A percentile compares a stretch with the other conserved stretches of the same genome.
These are phyloP conservation scores for Pteropus rufus DNA, from an alignment of 2,797 vertebrate genomes.

Conservation along the genomic window DNA sequence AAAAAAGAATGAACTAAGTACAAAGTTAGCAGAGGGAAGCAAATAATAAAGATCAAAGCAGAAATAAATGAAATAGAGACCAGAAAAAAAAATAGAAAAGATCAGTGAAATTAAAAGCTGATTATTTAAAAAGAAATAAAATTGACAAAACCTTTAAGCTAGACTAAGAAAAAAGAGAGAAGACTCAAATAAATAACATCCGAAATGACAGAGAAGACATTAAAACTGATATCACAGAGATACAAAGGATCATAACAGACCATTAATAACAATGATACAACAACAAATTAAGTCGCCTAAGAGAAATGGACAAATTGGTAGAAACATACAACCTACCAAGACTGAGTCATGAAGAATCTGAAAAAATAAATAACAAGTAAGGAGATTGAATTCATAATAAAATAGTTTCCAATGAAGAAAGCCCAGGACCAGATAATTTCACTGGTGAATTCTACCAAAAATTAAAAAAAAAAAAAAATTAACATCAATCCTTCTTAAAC, in stretches of 20 bases:
- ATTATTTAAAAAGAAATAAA: not conserved
- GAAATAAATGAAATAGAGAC: too few relatives aligned
- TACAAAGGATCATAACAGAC: too few relatives aligned
- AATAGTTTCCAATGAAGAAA: not conserved
- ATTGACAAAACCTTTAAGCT: not conserved
- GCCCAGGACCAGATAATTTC: too few relatives aligned
- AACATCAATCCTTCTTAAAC: too few relatives aligned
- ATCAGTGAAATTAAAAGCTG: not conserved
- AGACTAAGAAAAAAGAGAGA: not conserved
- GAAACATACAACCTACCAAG: not conserved
- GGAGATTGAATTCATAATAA: not conserved
- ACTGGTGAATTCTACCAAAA: too few relatives aligned
- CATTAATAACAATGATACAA: too few relatives aligned
- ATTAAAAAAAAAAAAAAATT: too few relatives aligned
- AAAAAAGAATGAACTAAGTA: not conserved
- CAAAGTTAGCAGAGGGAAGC: not conserved
- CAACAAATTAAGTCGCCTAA: not conserved
- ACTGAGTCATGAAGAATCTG: not conserved
- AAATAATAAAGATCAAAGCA: not conserved
- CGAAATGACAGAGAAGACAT: too few relatives aligned
- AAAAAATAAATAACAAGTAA: not conserved
- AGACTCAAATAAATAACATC: too few relatives aligned
- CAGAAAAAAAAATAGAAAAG: not conserved
- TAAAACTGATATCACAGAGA: too few relatives aligned
- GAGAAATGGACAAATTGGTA: not conserved